A percentile compares a stretch with the other conserved stretches of the same genome.
phyloP scores from a whole-genome alignment of 2,113 vertebrate species.

The Australoheros scitulus region DNA sequence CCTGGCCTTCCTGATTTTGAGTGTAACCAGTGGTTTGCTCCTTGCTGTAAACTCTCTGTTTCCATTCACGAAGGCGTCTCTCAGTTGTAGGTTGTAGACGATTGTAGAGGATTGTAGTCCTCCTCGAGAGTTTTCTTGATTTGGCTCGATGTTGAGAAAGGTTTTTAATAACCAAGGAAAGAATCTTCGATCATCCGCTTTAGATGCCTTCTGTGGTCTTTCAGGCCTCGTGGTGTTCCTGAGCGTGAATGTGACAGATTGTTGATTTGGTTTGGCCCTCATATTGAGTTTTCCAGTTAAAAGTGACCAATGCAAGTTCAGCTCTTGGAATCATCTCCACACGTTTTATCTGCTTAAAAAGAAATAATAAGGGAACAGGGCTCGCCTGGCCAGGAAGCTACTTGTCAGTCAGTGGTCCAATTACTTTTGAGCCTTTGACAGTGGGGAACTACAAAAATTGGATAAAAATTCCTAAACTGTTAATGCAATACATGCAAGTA shows the following conservation, averaged over 20 bases:
- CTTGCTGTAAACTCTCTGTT: neutral
- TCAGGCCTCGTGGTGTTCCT: neutral
- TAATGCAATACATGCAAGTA: neutral
- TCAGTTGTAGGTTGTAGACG: too few species aligned
- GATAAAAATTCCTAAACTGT: neutral
- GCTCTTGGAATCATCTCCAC: neutral
- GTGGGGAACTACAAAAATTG: too few species aligned
- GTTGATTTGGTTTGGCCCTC: neutral
- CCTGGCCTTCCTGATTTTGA: neutral
- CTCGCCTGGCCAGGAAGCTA: neutral
- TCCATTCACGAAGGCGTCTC: neutral
- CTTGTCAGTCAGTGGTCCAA: neutral
- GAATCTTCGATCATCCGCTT: neutral
- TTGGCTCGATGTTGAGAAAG: neutral
- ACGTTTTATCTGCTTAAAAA: neutral
- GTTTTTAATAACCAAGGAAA: neutral
- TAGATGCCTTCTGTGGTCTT: neutral
- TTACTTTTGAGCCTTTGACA: neutral
- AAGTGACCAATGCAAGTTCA: too few species aligned
- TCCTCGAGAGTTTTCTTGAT: neutral
- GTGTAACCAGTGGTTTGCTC: neutral
- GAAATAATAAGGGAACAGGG: too few species aligned
- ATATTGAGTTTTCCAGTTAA: neutral
- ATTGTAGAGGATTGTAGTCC: too few species aligned
- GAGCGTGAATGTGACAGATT: neutral